Conservation (phyloP, 2,888 invertebrate genomes). For the Limnephilus rhombicus region DNA sequence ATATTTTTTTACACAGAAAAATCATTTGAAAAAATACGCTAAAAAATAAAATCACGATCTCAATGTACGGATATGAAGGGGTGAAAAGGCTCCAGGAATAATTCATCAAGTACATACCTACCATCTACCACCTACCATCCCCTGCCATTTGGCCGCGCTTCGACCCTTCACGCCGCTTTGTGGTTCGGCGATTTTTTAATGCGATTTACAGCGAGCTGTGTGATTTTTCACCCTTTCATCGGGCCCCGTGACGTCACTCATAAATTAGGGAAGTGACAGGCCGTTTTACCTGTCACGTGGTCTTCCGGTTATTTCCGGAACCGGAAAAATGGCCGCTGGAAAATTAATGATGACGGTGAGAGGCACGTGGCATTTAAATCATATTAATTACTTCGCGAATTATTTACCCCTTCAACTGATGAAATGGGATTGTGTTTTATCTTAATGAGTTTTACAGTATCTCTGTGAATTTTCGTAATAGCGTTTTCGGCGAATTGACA, state of each 20-base stretch:
- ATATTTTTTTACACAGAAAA: neutral
- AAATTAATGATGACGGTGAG: neutral
- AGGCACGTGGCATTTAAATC: neutral
- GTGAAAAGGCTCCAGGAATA: neutral
- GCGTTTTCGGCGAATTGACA: neutral
- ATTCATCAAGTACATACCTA: neutral
- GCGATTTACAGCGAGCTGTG: neutral
- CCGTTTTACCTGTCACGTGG: neutral
- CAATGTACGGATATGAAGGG: neutral
- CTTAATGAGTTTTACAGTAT: neutral
- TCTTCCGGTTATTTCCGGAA: neutral
- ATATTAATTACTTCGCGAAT: neutral
- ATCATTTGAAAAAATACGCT: no score
- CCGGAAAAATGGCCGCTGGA: neutral
- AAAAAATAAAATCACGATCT: neutral
- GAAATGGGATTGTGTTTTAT: neutral
- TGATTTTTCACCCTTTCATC: neutral
- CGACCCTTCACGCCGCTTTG: neutral
- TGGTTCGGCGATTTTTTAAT: neutral
- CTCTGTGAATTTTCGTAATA: neutral
- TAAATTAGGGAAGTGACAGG: constrained; percentile 2
- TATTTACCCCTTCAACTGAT: neutral
- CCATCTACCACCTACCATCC: neutral
- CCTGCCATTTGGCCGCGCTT: neutral
- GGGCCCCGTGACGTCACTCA: neutral